Conservation (phyloP, 1,140 invertebrate species). For the Drosophila sturtevanti region DNA sequence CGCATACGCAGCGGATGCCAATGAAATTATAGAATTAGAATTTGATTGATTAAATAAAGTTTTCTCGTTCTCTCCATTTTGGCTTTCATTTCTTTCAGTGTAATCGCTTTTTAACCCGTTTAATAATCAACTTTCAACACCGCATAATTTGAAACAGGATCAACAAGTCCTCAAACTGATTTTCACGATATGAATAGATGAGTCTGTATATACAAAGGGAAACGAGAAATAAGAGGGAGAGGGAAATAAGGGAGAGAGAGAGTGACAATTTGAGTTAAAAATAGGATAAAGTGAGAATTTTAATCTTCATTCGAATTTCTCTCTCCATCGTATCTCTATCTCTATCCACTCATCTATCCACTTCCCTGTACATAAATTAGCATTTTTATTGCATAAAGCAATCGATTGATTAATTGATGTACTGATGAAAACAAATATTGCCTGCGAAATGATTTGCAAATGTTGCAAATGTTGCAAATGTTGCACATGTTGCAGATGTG, state of each 20-base stretch:
- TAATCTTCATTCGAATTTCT: constrained; percentile 29
- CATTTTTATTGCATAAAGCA: constrained; percentile 13
- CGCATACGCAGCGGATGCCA: constrained; percentile 25
- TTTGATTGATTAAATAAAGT: background rate
- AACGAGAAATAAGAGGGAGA: too few species aligned
- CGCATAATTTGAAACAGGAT: constrained; percentile 39
- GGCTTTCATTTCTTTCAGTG: background rate
- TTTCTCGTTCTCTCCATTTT: background rate
- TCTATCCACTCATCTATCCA: background rate
- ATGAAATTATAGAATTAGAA: background rate
- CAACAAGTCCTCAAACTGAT: constrained; percentile 6
- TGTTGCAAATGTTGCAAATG: background rate
- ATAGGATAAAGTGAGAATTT: constrained; percentile 16
- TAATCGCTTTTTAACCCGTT: constrained; percentile 13
- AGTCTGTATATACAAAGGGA: too few species aligned
- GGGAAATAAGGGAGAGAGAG: too few species aligned
- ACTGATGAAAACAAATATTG: constrained; percentile 8
- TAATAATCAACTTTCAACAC: constrained; percentile 40
- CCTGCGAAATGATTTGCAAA: background rate
- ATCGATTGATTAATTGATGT: constrained; percentile 29
- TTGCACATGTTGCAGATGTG: background rate
- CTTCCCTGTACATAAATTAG: constrained; percentile 28
- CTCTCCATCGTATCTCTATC: background rate
- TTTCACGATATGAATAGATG: background rate
- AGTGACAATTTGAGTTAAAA: too few species aligned